Evolutionary conservation across 2,888 invertebrate species (phyloP), one percentile per base, ranked within the genome.

Genomic region (Acleris emargana): DNA sequence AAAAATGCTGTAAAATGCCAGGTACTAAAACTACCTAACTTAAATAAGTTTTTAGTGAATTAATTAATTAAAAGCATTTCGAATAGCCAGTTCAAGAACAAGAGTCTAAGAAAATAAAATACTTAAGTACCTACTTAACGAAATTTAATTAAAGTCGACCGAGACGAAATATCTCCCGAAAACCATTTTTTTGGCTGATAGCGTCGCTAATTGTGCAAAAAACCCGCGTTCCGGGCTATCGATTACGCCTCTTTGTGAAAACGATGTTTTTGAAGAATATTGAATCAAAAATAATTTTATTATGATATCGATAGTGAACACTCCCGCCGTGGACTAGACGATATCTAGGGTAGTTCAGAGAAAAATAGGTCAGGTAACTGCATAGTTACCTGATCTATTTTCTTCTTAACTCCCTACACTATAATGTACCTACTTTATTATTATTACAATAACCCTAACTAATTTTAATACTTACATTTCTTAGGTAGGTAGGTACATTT

Each of bases 131-230:
- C 54, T 55, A 55, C 53, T 59, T 55, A 55, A 38, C 47, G n/a
- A 61, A 66, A 52, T 66, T 66, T 61, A 66, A 66, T 66, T 66
- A 57, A 66, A 66, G 11, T 25, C 60, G 32, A 11, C 25, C 57
- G 57, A 55, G 59, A 52, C 60, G 60, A 32, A 9, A 55, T 64
- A 64, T 52, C 66, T 61, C 38, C 60, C 57, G 51, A 61, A 66
- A 66, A 52, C 51, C 43, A 55, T 61, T 66, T 64, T 66, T 60
- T 60, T 17, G 55, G 38, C 51, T 32, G 54, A 47, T 57, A 57
- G 51, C 61, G 61, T 47, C 51, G 38, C 61, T 66, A 66, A 66
- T 66, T 66, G 66, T 52, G 66, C 66, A 61, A 66, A 66, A 62
- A 61, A 66, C 28, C 17, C 49, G 25, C 50, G 55, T 66, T 57